These are phyloP conservation scores for Danio aesculapii DNA, from an alignment of 2,797 vertebrate genomes.

Conservation along the genomic window DNA sequence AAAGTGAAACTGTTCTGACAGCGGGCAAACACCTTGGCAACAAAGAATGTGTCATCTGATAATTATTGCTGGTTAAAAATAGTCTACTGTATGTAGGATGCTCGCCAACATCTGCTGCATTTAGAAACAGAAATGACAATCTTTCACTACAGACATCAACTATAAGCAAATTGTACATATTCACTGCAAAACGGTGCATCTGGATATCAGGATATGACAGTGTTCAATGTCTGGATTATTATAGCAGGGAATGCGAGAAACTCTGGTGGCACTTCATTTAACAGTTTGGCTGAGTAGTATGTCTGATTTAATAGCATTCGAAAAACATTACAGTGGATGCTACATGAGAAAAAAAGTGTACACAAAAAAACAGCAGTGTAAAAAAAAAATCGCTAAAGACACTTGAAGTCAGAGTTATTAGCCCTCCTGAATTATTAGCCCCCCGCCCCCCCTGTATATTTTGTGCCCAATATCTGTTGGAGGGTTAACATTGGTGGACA, in stretches of 20 bases:
- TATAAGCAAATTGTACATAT: not conserved
- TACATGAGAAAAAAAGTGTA: too few relatives aligned
- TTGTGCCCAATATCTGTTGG: too few relatives aligned
- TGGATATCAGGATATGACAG: not conserved
- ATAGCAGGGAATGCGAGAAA: not conserved
- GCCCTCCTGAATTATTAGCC: too few relatives aligned
- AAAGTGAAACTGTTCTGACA: not conserved
- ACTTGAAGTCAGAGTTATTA: too few relatives aligned
- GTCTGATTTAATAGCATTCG: too few relatives aligned
- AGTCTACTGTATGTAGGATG: constrained; percentile 5
- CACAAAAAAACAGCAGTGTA: too few relatives aligned
- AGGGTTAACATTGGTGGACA: too few relatives aligned
- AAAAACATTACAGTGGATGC: too few relatives aligned
- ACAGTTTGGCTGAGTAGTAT: too few relatives aligned
- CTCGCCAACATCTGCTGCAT: not conserved
- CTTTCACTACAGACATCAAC: not conserved
- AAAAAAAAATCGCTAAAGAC: too few relatives aligned
- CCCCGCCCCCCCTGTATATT: too few relatives aligned
- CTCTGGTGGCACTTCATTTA: not conserved
- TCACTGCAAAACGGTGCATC: not conserved
- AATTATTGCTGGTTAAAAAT: not conserved
- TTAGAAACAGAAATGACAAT: not conserved
- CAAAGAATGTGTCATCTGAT: not conserved
- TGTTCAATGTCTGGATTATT: not conserved
- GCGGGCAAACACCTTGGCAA: not conserved